Conservation (phyloP, 2,888 invertebrate species). For the Lottia gigantea region DNA sequence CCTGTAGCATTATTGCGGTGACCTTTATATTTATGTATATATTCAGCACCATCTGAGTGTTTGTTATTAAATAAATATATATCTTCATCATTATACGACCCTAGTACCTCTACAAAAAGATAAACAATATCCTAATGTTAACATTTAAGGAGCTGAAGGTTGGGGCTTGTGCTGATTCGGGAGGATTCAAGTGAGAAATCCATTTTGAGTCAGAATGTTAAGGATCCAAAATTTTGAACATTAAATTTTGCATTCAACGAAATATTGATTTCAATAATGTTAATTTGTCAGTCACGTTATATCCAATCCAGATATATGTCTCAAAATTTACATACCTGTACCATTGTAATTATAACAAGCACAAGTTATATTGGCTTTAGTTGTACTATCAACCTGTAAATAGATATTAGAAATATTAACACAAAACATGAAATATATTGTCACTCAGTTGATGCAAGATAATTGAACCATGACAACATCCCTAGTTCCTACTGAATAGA, state of each 20-base stretch:
- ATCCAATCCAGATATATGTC: too few species aligned
- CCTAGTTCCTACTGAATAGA: too few species aligned
- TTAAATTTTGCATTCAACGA: too few species aligned
- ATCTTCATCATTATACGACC: conserved; percentile 93
- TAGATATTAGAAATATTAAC: conserved; percentile 10
- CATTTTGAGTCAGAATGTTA: too few species aligned
- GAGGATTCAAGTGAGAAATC: too few species aligned
- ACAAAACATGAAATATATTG: too few species aligned
- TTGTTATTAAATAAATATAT: conserved; percentile 86
- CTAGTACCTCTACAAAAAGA: conserved; percentile 78
- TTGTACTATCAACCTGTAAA: conserved; percentile 64
- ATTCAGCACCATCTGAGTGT: conserved; percentile 71
- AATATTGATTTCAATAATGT: too few species aligned
- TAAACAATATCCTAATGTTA: too few species aligned
- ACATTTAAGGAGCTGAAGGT: too few species aligned
- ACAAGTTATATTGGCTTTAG: conserved; percentile 81
- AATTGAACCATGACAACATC: not conserved
- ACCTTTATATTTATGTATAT: conserved; percentile 74
- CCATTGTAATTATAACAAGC: conserved; percentile 93
- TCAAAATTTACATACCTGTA: conserved; percentile 68
- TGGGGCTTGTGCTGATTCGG: too few species aligned
- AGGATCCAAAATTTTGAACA: too few species aligned
- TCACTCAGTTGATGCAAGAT: not conserved
- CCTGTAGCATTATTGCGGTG: conserved; percentile 74
- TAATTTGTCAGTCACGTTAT: too few species aligned